Evolutionary conservation across 23 tunicate genomes (phyloP).

Genomic region (Trididemnum nubilum): DNA sequence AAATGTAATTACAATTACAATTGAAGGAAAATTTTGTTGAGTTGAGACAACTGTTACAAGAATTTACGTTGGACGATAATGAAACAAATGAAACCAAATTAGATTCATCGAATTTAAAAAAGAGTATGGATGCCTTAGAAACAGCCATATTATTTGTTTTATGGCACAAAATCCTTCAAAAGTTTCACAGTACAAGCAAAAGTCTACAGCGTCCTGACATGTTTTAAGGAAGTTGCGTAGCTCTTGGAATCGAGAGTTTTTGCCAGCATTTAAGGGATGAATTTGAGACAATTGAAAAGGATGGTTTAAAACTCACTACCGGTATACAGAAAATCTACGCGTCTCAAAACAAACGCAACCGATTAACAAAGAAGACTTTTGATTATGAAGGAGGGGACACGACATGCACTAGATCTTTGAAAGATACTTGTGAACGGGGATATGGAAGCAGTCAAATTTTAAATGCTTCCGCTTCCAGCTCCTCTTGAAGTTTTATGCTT

Average conservation of each 20-base stretch:
- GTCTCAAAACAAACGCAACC: constrained; percentile 30
- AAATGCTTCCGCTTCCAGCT: too few species aligned
- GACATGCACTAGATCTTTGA: not conserved
- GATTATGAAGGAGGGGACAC: constrained; percentile 22
- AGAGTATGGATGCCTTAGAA: constrained; percentile 23
- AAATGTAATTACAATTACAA: too few species aligned
- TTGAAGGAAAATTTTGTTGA: constrained; percentile 27
- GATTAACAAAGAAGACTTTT: constrained; percentile 23
- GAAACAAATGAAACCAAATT: constrained; percentile 18
- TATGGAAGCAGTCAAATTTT: too few species aligned
- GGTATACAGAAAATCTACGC: constrained; percentile 7
- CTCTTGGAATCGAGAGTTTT: constrained; percentile 21
- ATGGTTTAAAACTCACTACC: constrained; percentile 24
- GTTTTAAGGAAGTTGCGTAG: constrained; percentile 17
- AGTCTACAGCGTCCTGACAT: constrained; percentile 27
- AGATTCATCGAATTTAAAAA: constrained; percentile 17
- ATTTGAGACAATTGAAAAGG: constrained; percentile 23
- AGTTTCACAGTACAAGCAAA: constrained; percentile 25
- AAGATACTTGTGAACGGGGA: too few species aligned
- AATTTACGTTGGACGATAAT: constrained; percentile 19
- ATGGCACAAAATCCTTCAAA: constrained; percentile 30
- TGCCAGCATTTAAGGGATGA: constrained; percentile 13
- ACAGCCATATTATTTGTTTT: constrained; percentile 17
- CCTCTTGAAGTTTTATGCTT: too few species aligned
- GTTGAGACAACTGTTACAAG: constrained; percentile 31